Evolutionary conservation across 1,140 invertebrate species (phyloP), one percentile per base, ranked within the genome.

Genomic region (Tetramorium parvispinum): DNA sequence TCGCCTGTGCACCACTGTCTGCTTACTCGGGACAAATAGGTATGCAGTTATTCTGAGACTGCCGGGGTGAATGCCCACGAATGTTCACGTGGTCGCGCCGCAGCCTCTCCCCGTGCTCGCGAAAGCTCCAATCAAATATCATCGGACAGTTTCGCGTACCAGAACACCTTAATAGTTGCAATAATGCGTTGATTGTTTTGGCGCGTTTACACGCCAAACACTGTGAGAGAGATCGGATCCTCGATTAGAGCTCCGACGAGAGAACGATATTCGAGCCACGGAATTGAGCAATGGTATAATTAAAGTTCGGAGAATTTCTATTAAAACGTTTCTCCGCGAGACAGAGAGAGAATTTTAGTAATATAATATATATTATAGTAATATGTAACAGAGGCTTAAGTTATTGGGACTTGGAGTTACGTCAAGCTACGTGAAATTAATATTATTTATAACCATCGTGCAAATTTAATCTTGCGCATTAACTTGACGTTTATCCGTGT

Each of bases 21-120:
- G 87, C 73, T 81, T 91, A 91, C 85, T 81, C 91, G 77, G 86
- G 86, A 91, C 91, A 93, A 92, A 92, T 92, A 92, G 89, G 91
- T 91, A 92, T 92, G 91, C 91, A 93, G 92, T 92, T 93, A 93
- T 93, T 93, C 92, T 93, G 90, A 92, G 93, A 92, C 88, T 89
- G 90, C 86, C 92, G 92, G 92, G 92, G 93, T 93, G 91, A 93
- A 93, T 83, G 93, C 83, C 92, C 93, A 93, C 81, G 77, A 79
- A 66, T 53, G 83, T 90, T 90, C 88, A 86, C 85, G 85, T 66
- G 81, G 37, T 40, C 77, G 57, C 55, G 68, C 82, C 32, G 71
- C 66, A 86, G 70, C 68, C 73, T 81, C 87, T 77, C 32, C 61
- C 37, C 61, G 51, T n/a, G 63, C 57, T 81, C 79, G 78, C 82